phyloP scores from a whole-genome alignment of 2,797 vertebrate species.

The Cossypha niveicapilla region DNA sequence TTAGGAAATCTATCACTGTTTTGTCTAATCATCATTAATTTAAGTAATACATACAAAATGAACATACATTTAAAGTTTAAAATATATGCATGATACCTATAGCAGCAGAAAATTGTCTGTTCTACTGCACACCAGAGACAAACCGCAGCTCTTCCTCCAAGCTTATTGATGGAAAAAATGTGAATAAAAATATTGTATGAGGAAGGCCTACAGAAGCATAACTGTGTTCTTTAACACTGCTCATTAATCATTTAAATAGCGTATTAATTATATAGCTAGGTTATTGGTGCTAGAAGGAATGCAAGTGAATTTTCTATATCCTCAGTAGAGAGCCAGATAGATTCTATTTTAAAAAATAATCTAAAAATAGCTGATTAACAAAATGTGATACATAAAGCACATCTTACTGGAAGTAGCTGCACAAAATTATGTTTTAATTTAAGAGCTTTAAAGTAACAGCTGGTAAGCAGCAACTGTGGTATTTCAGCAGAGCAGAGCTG shows the following conservation, averaged over 20 bases:
- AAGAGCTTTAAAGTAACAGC: conserved; percentile 2
- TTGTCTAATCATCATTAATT: background rate
- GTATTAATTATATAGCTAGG: background rate
- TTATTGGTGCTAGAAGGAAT: background rate
- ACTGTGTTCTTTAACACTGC: background rate
- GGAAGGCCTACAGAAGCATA: background rate
- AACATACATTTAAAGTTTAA: background rate
- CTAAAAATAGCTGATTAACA: conserved; percentile 8
- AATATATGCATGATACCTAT: background rate
- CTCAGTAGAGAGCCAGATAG: background rate
- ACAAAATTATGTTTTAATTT: background rate
- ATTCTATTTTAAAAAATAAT: background rate
- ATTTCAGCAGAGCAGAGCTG: conserved; percentile 22
- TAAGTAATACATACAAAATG: background rate
- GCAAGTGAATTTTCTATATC: background rate
- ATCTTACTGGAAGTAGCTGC: background rate
- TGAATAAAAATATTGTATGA: background rate
- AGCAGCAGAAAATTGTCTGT: background rate
- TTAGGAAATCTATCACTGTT: background rate
- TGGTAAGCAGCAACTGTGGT: background rate
- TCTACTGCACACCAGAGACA: background rate
- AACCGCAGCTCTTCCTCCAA: background rate
- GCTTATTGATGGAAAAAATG: background rate
- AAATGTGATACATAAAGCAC: background rate
- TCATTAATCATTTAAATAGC: background rate